phyloP scores from a whole-genome alignment of 2,888 invertebrate genomes.

The Trissoscelio sp. region DNA sequence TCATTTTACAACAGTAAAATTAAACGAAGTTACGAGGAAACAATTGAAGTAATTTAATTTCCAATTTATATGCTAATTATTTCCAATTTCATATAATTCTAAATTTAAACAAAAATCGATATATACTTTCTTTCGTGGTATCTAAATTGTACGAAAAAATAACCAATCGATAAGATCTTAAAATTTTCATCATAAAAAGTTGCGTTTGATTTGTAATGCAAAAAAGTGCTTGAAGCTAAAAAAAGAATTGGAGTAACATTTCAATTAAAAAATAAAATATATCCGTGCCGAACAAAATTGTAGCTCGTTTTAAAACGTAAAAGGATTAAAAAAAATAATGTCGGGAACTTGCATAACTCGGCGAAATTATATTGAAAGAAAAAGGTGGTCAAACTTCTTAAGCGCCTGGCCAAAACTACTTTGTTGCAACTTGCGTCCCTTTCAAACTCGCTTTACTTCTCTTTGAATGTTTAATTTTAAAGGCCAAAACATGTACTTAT shows the following conservation, averaged over 20 bases:
- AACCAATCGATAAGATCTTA: too few species aligned
- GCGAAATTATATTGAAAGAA: constrained; percentile 35
- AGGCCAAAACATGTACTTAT: constrained; percentile 21
- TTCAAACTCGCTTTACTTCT: constrained; percentile 17
- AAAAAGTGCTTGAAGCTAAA: not conserved
- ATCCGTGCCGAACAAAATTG: not conserved
- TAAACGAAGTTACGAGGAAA: too few species aligned
- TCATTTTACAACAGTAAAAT: too few species aligned
- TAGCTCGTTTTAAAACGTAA: constrained; percentile 6
- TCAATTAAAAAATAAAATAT: not conserved
- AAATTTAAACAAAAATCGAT: too few species aligned
- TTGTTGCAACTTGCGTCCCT: constrained; percentile 40
- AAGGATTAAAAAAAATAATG: constrained; percentile 7
- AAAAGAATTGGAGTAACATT: not conserved
- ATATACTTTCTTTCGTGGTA: too few species aligned
- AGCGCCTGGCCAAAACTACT: constrained; percentile 35
- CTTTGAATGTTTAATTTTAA: constrained; percentile 39
- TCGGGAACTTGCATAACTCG: constrained; percentile 11
- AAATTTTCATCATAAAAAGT: too few species aligned
- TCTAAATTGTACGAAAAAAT: too few species aligned
- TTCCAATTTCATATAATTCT: too few species aligned
- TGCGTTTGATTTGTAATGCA: not conserved
- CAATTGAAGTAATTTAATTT: too few species aligned
- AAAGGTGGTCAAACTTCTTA: constrained; percentile 52
- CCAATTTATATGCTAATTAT: too few species aligned